phyloP scores from a whole-genome alignment of 1,140 invertebrate genomes.

The Sipha flava region DNA sequence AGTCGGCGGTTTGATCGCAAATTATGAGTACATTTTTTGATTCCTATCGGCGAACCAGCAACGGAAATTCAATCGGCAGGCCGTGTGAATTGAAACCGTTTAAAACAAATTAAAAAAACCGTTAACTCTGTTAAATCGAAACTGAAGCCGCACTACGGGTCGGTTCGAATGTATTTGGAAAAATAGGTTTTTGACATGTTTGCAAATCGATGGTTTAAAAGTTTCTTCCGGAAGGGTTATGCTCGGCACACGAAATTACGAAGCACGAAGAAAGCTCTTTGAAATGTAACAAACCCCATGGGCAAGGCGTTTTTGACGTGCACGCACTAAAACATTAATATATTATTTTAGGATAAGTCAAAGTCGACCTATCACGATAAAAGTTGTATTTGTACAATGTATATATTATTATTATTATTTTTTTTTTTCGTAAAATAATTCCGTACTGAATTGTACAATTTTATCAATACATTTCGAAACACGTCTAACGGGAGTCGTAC shows the following conservation, averaged over 20 bases:
- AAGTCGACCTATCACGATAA: neutral
- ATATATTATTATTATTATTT: too few relatives aligned
- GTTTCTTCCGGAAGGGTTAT: neutral
- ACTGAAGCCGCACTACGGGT: too few relatives aligned
- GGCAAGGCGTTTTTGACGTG: neutral
- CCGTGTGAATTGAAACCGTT: too few relatives aligned
- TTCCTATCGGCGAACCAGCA: too few relatives aligned
- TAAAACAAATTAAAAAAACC: too few relatives aligned
- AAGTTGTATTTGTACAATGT: too few relatives aligned
- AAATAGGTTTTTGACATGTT: neutral
- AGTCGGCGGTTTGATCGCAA: too few relatives aligned
- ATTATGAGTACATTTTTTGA: too few relatives aligned
- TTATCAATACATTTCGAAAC: neutral
- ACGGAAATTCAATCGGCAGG: too few relatives aligned
- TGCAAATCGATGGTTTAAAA: neutral
- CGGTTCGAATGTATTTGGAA: neutral
- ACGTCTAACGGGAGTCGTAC: neutral
- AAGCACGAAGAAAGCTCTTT: neutral
- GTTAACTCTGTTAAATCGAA: too few relatives aligned
- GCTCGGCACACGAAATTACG: neutral
- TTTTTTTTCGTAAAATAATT: neutral
- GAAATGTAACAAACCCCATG: neutral
- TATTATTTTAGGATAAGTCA: slow-evolving; percentile 19
- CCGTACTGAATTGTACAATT: neutral
- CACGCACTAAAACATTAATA: neutral